Base-by-base conservation (phyloP, 2,888 invertebrate genomes). In the Drosophila helvetica region DNA sequence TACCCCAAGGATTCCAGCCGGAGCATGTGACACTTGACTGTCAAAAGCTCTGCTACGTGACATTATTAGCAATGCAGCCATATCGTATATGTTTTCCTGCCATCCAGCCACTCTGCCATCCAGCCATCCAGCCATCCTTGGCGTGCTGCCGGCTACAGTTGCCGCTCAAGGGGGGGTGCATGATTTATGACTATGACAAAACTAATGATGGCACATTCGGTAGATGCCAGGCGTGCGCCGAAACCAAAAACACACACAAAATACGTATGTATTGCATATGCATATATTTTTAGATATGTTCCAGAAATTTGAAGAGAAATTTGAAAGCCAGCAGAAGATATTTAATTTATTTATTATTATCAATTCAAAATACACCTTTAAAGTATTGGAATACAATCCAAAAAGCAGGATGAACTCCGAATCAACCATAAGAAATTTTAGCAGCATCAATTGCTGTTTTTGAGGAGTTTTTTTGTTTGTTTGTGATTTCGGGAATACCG, bases 1-100 rank as follows among this genome's bases (percentile, higher is more conserved):
- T 53, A 19, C 73, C 43, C 18, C 17, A 46, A 42, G 70, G 54
- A 71, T 33, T 17, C 38, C 19, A 38, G 30, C 25, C 48, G 30
- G n/a, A 54, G 53, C 51, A 56, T 46, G 53, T 50, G 71, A 70
- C 77, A 87, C 81, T 84, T 78, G 81, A 69, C 82, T 84, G 80
- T 75, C 76, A 74, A 82, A 88, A 84, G 88, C 80, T 68, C 65
- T 61, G 66, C 68, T 88, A 88, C 85, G 85, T 88, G 87, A 85
- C 81, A 78, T 75, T 85, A 86, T 85, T 88, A 88, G 73, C 68
- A 80, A 77, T 85, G 86, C 88, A 84, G 62, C 82, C 62, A 60
- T 47, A 45, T 68, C 67, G 66, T 62, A 60, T 69, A 75, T 54
- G 27, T 19, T 27, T 52, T 46, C 65, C 47, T 66, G 53, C 30